Evolutionary conservation across 1,140 invertebrate genomes (phyloP).

Genomic region (Drosophila azteca): DNA sequence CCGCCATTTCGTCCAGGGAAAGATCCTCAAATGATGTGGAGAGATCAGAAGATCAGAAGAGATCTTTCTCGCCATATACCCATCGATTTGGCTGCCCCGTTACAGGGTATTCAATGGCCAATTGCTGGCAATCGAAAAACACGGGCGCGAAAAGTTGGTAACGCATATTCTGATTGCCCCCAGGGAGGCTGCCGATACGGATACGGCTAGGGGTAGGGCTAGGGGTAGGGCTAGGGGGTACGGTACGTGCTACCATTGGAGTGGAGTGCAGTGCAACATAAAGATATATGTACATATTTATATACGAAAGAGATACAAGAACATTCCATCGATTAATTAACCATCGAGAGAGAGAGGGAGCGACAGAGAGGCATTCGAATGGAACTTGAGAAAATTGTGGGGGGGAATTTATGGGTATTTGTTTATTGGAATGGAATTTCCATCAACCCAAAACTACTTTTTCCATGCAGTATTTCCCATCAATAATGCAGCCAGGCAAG

Average conservation of each 20-base stretch:
- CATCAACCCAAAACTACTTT: too few species aligned
- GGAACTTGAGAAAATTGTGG: constrained; percentile 2
- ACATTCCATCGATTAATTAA: constrained; percentile 37
- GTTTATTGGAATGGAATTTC: not conserved
- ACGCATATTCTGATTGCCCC: constrained; percentile 11
- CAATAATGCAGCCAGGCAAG: too few species aligned
- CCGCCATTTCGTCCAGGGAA: too few species aligned
- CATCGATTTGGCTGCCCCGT: not conserved
- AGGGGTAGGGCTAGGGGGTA: too few species aligned
- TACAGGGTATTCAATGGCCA: not conserved
- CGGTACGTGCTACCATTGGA: too few species aligned
- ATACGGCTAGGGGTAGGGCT: too few species aligned
- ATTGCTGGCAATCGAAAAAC: not conserved
- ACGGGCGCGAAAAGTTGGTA: constrained; percentile 11
- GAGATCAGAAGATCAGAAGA: too few species aligned
- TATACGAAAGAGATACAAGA: not conserved
- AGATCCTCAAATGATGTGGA: too few species aligned
- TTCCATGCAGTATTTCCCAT: too few species aligned
- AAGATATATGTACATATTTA: not conserved
- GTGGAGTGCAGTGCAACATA: not conserved
- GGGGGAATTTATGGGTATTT: not conserved
- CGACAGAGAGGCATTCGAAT: not conserved
- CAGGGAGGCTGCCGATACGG: too few species aligned
- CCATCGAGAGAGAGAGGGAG: constrained; percentile 3
- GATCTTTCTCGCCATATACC: too few species aligned